A percentile compares a stretch with the other conserved stretches of the same genome.
These are phyloP conservation scores for Lampris incognitus DNA, from an alignment of 2,113 vertebrate genomes.

Conservation along the genomic window DNA sequence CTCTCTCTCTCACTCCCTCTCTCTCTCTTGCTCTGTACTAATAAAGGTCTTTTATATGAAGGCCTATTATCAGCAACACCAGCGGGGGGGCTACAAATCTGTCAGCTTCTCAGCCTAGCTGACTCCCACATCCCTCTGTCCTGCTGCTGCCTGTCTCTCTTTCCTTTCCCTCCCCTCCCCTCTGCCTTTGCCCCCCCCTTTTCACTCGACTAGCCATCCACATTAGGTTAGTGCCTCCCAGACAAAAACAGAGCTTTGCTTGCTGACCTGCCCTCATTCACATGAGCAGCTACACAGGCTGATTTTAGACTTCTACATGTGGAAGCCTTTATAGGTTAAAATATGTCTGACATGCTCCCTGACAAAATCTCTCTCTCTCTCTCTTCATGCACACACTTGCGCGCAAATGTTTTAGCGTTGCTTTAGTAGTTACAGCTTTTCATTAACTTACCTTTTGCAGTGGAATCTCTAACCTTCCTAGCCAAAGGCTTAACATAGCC, in stretches of 20 bases:
- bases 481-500: too few relatives aligned
- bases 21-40: not conserved
- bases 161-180: not conserved
- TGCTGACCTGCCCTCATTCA: conserved; percentile 21
- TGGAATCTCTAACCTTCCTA: too few relatives aligned
- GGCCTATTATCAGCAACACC: not conserved
- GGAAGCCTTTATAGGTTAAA: not conserved
- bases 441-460: too few relatives aligned
- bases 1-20: too few relatives aligned
- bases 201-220: conserved; percentile 29
- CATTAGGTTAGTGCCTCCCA: conserved; percentile 19
- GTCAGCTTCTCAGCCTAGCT: not conserved
- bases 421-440: too few relatives aligned
- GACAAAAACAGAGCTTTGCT: conserved; percentile 39
- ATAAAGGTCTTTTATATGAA: not conserved
- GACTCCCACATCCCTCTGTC: not conserved
- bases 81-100: not conserved
- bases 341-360: not conserved
- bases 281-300: conserved; percentile 32
- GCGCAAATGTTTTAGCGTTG: too few relatives aligned
- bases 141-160: not conserved
- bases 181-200: conserved; percentile 30
- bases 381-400: not conserved
- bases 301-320: conserved; percentile 11
- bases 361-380: too few relatives aligned